phyloP scores from a whole-genome alignment of 2,797 vertebrate genomes.

The Hyperoplus immaculatus region DNA sequence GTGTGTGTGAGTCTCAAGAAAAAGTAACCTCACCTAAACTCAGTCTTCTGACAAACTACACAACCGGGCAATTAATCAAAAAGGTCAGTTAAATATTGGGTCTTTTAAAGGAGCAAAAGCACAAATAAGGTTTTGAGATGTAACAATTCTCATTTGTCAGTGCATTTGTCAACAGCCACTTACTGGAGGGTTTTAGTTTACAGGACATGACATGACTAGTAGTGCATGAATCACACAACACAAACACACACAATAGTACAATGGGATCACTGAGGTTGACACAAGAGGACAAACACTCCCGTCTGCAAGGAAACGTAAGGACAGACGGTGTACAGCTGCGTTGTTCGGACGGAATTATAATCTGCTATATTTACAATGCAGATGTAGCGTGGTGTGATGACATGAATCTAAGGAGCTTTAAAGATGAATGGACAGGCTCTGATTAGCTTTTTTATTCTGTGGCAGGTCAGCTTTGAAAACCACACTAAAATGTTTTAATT shows the following conservation, averaged over 20 bases:
- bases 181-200: slow-evolving; percentile 37
- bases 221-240: slow-evolving; percentile 50
- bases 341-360: slow-evolving; percentile 31
- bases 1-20: slow-evolving; percentile 17
- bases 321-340: slow-evolving; percentile 11
- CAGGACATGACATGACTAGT: slow-evolving; percentile 58
- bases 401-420: slow-evolving; percentile 2
- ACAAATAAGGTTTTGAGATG: slow-evolving; percentile 2
- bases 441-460: slow-evolving; percentile 22
- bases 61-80: neutral
- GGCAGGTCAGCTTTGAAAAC: neutral
- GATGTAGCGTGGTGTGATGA: slow-evolving; percentile 28
- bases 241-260: slow-evolving; percentile 36
- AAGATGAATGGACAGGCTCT: slow-evolving; percentile 2
- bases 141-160: slow-evolving; percentile 7
- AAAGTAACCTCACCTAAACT: slow-evolving; percentile 9
- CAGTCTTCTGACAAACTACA: slow-evolving; percentile 22
- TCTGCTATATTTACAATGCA: slow-evolving; percentile 40
- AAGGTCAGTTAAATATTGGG: slow-evolving; percentile 14
- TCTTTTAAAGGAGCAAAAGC: slow-evolving; percentile 1
- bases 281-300: slow-evolving; percentile 34
- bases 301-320: slow-evolving; percentile 28
- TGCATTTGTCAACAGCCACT: slow-evolving; percentile 17
- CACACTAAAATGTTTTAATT: neutral
- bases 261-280: slow-evolving; percentile 37